Conservation (phyloP, 2,888 invertebrate genomes). For the Melipona beecheii region DNA sequence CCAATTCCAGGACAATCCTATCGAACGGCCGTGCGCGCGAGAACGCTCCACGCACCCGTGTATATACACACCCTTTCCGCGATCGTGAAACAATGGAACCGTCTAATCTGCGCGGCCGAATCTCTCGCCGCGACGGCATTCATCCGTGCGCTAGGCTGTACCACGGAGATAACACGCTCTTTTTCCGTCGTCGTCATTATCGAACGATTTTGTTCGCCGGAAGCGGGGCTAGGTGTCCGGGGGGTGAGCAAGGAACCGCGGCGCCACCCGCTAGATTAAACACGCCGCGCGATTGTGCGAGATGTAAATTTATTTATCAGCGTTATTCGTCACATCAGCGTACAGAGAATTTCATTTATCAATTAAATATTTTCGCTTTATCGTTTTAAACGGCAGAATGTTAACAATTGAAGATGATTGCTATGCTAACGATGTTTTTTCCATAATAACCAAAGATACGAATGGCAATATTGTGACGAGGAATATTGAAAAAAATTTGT, state of each 20-base stretch:
- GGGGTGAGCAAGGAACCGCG: background rate
- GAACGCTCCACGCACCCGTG: background rate
- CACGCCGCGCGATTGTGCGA: background rate
- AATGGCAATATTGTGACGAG: too few relatives aligned
- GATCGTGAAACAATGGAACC: conserved; percentile 56
- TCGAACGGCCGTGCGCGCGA: background rate
- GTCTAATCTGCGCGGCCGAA: conserved; percentile 45
- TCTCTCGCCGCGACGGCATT: conserved; percentile 39
- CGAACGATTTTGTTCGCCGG: background rate
- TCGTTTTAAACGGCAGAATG: too few relatives aligned
- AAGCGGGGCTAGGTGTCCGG: background rate
- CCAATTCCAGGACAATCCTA: background rate
- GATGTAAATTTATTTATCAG: conserved; percentile 11
- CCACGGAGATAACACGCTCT: conserved; percentile 52
- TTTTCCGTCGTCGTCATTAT: conserved; percentile 36
- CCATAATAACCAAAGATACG: too few relatives aligned
- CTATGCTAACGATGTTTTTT: too few relatives aligned
- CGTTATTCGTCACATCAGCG: too few relatives aligned
- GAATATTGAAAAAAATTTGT: too few relatives aligned
- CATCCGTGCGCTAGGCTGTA: conserved; percentile 34
- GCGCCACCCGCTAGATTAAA: background rate
- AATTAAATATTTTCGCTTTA: background rate
- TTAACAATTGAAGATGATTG: too few relatives aligned
- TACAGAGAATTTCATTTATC: background rate
- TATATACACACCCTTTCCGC: conserved; percentile 25